phyloP scores from a whole-genome alignment of 1,140 invertebrate species.

The Drosophila nannoptera region DNA sequence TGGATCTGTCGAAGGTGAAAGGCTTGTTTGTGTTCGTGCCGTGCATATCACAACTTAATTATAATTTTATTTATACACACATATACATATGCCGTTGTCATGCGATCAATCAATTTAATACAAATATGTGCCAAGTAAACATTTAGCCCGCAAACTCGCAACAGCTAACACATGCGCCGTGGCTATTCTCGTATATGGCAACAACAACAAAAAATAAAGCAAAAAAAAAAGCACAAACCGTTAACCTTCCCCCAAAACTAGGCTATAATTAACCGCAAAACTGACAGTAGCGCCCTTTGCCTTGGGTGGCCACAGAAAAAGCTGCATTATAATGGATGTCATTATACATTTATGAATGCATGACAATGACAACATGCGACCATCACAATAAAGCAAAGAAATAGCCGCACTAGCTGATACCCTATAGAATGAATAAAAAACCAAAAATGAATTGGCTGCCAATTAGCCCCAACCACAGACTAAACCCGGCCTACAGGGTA shows the following conservation, averaged over 20 bases:
- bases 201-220: constrained; percentile 1
- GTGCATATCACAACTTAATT: background rate
- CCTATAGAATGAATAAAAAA: constrained; percentile 3
- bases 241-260: constrained; percentile 33
- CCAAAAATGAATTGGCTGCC: no score
- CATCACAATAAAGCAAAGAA: constrained; percentile 13
- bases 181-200: no score
- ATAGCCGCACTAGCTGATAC: constrained; percentile 5
- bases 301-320: constrained; percentile 33
- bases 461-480: no score
- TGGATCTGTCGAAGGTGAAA: background rate
- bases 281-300: constrained; percentile 15
- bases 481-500: constrained; percentile 4
- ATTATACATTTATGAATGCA: constrained; percentile 74
- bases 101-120: constrained; percentile 28
- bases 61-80: background rate
- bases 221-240: no score
- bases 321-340: constrained; percentile 62
- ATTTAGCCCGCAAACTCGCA: constrained; percentile 15
- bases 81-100: background rate
- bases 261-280: constrained; percentile 52
- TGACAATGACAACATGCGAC: constrained; percentile 50
- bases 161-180: constrained; percentile 31
- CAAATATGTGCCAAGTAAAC: constrained; percentile 20
- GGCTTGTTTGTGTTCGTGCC: background rate